phyloP scores from a whole-genome alignment of 2,797 vertebrate genomes.

The Eidolon dupreanum region DNA sequence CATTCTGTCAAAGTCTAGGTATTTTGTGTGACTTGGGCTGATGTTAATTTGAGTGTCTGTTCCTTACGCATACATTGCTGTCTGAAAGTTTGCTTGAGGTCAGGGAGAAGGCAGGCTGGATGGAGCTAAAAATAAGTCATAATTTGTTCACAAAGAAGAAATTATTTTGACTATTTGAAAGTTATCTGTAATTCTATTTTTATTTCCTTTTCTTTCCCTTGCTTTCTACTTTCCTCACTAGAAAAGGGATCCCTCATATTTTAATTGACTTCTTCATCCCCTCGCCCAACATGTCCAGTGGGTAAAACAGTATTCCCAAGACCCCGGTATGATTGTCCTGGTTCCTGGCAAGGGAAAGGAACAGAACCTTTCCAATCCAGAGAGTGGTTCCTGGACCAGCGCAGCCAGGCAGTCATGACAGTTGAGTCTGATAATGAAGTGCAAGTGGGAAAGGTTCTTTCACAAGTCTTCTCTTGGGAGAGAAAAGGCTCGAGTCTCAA shows the following conservation, averaged over 20 bases:
- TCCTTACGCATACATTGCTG: not conserved
- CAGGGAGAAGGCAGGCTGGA: conserved; percentile 1
- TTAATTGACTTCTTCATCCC: not conserved
- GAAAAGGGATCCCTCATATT: conserved; percentile 12
- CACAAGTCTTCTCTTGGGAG: not conserved
- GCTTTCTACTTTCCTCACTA: not conserved
- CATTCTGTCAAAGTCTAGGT: not conserved
- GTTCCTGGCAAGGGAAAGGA: not conserved
- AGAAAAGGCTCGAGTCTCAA: not conserved
- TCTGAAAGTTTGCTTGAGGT: conserved; percentile 8
- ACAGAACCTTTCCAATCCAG: not conserved
- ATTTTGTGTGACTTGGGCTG: not conserved
- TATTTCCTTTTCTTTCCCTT: not conserved
- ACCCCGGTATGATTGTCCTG: not conserved
- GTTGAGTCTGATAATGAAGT: not conserved
- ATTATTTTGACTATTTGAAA: conserved; percentile 43
- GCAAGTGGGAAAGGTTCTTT: not conserved
- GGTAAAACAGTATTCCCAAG: not conserved
- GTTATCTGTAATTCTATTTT: conserved; percentile 13
- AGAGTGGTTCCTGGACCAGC: not conserved
- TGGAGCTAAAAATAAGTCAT: conserved; percentile 39
- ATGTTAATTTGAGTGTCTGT: not conserved
- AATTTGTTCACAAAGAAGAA: conserved; percentile 49
- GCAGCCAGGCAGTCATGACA: not conserved
- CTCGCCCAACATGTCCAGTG: not conserved